A percentile compares a stretch with the other conserved stretches of the same genome.
phyloP scores from a whole-genome alignment of 2,797 vertebrate species.

The Gymnoscopelus microlampas region DNA sequence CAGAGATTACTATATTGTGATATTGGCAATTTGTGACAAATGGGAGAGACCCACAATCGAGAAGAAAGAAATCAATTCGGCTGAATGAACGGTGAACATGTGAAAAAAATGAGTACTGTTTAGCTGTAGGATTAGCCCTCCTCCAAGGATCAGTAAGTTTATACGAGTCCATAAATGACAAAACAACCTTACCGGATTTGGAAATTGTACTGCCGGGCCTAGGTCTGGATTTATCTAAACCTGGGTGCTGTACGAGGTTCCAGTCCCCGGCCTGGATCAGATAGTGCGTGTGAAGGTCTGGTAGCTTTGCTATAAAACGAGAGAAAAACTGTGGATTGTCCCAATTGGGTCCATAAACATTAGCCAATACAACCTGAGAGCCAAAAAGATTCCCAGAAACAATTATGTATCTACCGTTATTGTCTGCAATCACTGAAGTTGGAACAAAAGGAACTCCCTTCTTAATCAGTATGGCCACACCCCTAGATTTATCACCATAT shows the following conservation, averaged over 20 bases:
- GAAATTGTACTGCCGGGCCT: not conserved
- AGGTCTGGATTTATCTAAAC: not conserved
- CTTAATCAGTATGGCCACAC: constrained; percentile 11
- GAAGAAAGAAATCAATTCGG: not conserved
- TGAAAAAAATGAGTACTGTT: not conserved
- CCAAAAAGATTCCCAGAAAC: constrained; percentile 23
- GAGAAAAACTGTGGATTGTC: too few relatives aligned
- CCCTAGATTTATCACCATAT: constrained; percentile 14
- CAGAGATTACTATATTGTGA: not conserved
- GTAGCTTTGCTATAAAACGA: too few relatives aligned
- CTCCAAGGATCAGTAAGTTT: constrained; percentile 3
- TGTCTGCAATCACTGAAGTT: too few relatives aligned
- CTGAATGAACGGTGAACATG: not conserved
- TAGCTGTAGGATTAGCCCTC: not conserved
- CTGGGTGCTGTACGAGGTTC: not conserved
- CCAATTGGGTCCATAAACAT: too few relatives aligned
- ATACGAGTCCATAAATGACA: not conserved
- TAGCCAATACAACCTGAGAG: constrained; percentile 12
- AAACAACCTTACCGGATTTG: too few relatives aligned
- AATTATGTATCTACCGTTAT: too few relatives aligned
- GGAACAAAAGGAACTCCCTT: too few relatives aligned
- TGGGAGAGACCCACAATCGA: not conserved
- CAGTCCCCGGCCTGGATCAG: too few relatives aligned
- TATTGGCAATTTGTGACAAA: not conserved
- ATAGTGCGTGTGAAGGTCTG: too few relatives aligned